These are phyloP conservation scores for Anastrepha obliqua DNA, from an alignment of 1,140 invertebrate genomes.

Conservation along the genomic window DNA sequence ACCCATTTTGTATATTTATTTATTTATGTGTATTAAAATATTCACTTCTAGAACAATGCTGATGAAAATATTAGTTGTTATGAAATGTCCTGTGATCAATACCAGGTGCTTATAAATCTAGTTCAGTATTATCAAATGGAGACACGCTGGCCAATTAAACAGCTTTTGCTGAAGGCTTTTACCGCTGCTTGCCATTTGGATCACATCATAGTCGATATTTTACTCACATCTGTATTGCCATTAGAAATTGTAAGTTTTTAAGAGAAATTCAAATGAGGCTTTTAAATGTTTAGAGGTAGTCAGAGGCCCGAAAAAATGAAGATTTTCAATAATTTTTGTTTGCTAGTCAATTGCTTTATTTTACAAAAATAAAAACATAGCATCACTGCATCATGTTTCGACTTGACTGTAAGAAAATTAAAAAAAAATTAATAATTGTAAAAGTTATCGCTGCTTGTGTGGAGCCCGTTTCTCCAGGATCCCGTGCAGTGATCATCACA, in stretches of 20 bases:
- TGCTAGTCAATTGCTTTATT: too few relatives aligned
- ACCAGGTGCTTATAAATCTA: slow-evolving; percentile 84
- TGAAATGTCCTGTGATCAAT: slow-evolving; percentile 85
- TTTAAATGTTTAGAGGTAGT: not conserved
- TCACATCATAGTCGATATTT: slow-evolving; percentile 84
- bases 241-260: slow-evolving; percentile 84
- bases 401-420: too few relatives aligned
- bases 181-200: slow-evolving; percentile 90
- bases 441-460: too few relatives aligned
- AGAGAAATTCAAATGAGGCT: too few relatives aligned
- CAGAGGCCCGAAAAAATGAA: too few relatives aligned
- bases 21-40: slow-evolving; percentile 45
- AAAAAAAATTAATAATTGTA: too few relatives aligned
- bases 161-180: slow-evolving; percentile 88
- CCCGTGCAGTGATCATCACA: too few relatives aligned
- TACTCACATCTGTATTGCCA: slow-evolving; percentile 90
- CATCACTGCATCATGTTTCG: too few relatives aligned
- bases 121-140: slow-evolving; percentile 96
- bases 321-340: too few relatives aligned
- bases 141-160: slow-evolving; percentile 86
- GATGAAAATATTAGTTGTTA: slow-evolving; percentile 87
- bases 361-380: too few relatives aligned
- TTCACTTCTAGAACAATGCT: slow-evolving; percentile 83
- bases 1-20: not conserved
- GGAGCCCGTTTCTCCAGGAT: too few relatives aligned